Conservation (phyloP, 2,888 invertebrate species). For the Lycophotia porphyrea region DNA sequence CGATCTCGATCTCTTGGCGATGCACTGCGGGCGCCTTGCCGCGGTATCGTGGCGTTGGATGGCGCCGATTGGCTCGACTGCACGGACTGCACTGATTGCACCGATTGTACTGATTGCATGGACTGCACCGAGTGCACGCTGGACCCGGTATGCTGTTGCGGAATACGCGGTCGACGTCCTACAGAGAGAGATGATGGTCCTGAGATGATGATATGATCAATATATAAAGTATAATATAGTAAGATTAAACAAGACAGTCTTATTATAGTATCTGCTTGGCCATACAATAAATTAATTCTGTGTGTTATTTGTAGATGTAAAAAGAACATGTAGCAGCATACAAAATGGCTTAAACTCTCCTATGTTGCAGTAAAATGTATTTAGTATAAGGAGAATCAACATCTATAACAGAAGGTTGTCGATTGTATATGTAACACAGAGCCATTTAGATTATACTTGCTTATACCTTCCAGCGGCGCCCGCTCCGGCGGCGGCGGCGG, state of each 20-base stretch:
- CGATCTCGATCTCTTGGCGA: conserved; percentile 82
- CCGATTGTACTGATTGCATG: conserved; percentile 69
- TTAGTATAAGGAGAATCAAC: neutral
- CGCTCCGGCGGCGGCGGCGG: conserved; percentile 62
- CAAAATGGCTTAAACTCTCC: neutral
- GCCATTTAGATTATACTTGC: neutral
- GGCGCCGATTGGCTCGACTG: conserved; percentile 59
- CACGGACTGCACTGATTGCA: conserved; percentile 62
- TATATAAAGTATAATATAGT: no score
- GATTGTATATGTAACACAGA: neutral
- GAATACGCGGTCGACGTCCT: conserved; percentile 80
- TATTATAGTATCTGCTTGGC: neutral
- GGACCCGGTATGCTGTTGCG: conserved; percentile 87
- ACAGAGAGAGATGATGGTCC: no score
- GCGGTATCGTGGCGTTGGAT: conserved; percentile 35
- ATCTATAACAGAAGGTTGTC: neutral
- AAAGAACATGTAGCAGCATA: neutral
- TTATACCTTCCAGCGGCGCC: conserved; percentile 48
- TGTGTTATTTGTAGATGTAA: neutral
- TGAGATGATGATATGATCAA: neutral
- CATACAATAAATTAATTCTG: neutral
- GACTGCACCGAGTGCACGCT: conserved; percentile 84
- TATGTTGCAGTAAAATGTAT: neutral
- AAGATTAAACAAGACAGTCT: neutral
- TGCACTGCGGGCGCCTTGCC: conserved; percentile 75